A percentile compares a stretch with the other conserved stretches of the same genome.
Evolutionary conservation across 2,888 invertebrate genomes (phyloP).

Genomic region (Carabus problematicus): DNA sequence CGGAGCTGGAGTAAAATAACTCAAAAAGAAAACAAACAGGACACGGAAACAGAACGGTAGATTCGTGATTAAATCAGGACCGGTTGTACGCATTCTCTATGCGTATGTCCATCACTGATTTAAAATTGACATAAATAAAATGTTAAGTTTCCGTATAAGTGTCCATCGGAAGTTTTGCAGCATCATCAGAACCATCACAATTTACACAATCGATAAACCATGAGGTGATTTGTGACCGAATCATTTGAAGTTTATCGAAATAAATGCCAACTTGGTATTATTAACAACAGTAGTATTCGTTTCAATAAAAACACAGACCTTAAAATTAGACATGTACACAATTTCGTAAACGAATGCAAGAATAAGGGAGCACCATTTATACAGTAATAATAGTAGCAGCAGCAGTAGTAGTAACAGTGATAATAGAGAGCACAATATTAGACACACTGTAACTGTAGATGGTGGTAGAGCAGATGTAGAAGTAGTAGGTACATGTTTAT

Average conservation of each 20-base stretch:
- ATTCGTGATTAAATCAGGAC: conserved; percentile 9
- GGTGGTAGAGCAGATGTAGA: conserved; percentile 36
- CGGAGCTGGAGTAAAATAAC: conserved; percentile 15
- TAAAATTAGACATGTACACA: conserved; percentile 26
- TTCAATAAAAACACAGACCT: neutral
- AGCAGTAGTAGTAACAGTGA: too few relatives aligned
- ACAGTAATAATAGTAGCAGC: too few relatives aligned
- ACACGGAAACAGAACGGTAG: conserved; percentile 6
- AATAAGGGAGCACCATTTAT: conserved; percentile 33
- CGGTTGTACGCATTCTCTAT: neutral
- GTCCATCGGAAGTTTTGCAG: conserved; percentile 35
- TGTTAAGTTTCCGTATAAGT: conserved; percentile 23
- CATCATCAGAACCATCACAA: conserved; percentile 59
- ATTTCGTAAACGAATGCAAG: conserved; percentile 13
- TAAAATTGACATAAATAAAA: neutral
- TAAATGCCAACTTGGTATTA: conserved; percentile 1
- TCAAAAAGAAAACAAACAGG: neutral
- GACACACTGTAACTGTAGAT: too few relatives aligned
- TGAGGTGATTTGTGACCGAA: conserved; percentile 54
- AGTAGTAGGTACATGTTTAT: neutral
- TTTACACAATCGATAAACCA: conserved; percentile 57
- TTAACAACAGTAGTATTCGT: too few relatives aligned
- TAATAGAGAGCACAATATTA: too few relatives aligned
- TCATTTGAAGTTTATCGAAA: conserved; percentile 22
- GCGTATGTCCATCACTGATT: neutral